Evolutionary conservation across 2,797 vertebrate species (phyloP).

Genomic region (Pogonophryne albipinna): DNA sequence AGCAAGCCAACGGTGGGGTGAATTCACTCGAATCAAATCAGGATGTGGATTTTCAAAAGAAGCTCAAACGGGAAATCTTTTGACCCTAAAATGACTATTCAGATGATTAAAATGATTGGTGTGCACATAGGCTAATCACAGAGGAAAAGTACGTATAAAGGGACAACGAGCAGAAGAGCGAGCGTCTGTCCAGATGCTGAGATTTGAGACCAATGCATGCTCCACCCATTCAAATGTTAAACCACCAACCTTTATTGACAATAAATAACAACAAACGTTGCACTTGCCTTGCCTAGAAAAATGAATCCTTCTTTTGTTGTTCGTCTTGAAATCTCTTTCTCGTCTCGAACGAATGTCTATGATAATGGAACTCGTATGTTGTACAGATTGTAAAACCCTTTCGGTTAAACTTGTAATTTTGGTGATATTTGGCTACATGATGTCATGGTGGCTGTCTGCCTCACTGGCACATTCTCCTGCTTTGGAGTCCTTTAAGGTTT

Average conservation of each 20-base stretch:
- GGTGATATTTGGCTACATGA: conserved; percentile 17
- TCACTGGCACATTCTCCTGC: too few species aligned
- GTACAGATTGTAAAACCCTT: background rate
- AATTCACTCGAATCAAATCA: conserved; percentile 75
- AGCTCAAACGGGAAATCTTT: conserved; percentile 67
- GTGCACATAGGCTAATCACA: conserved; percentile 35
- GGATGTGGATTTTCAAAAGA: conserved; percentile 79
- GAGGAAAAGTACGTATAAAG: conserved; percentile 33
- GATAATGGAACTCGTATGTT: background rate
- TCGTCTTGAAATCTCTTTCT: background rate
- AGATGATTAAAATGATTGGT: conserved; percentile 62
- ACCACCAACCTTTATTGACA: background rate
- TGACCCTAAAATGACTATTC: conserved; percentile 72
- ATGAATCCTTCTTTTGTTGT: background rate
- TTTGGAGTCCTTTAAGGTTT: too few species aligned
- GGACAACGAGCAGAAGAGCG: conserved; percentile 41
- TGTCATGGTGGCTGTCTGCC: too few species aligned
- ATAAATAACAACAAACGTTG: background rate
- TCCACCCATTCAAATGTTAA: background rate
- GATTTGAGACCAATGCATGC: background rate
- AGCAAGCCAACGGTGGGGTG: conserved; percentile 74
- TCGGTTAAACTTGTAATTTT: conserved; percentile 10
- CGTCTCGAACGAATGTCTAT: background rate
- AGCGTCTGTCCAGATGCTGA: conserved; percentile 46
- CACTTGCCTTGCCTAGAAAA: background rate